phyloP scores from a whole-genome alignment of 2,797 vertebrate genomes.

The Urosaurus nigricauda region DNA sequence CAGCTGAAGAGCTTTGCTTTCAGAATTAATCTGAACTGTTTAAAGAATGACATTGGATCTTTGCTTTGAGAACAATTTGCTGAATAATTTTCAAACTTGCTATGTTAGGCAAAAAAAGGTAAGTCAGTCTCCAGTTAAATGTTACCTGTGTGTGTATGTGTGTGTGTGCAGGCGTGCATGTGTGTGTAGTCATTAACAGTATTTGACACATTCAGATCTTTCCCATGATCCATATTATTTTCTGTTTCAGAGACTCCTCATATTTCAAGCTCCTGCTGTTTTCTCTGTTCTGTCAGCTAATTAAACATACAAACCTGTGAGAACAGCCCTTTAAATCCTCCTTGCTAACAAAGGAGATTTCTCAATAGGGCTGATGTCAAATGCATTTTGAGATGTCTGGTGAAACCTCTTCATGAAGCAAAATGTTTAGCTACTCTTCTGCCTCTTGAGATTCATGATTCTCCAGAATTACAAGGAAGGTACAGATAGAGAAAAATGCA shows the following conservation, averaged over 20 bases:
- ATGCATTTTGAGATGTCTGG: constrained; percentile 46
- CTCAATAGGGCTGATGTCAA: constrained; percentile 40
- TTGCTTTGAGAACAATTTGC: constrained; percentile 35
- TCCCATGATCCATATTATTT: constrained; percentile 21
- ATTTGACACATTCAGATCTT: constrained; percentile 42
- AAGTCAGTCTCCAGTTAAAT: constrained; percentile 25
- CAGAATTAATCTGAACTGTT: neutral
- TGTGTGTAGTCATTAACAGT: constrained; percentile 40
- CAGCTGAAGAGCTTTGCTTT: neutral
- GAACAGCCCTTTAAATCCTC: constrained; percentile 54
- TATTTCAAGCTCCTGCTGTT: constrained; percentile 44
- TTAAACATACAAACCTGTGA: constrained; percentile 64
- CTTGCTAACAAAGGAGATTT: constrained; percentile 46
- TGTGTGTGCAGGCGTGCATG: neutral
- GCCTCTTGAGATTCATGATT: constrained; percentile 33
- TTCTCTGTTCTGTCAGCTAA: constrained; percentile 58
- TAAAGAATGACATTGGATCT: neutral
- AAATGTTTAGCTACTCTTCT: constrained; percentile 22
- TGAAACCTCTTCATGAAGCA: constrained; percentile 48
- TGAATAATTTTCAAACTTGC: constrained; percentile 22
- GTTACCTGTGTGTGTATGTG: neutral
- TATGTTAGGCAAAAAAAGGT: constrained; percentile 36
- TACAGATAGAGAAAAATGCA: constrained; percentile 31
- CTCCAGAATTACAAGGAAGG: constrained; percentile 30
- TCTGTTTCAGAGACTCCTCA: constrained; percentile 33